Percentiles rank a stretch among this genome's conserved stretches.
Conservation (phyloP, 1,140 invertebrate genomes). For the Holcopasites calliopsidis region DNA sequence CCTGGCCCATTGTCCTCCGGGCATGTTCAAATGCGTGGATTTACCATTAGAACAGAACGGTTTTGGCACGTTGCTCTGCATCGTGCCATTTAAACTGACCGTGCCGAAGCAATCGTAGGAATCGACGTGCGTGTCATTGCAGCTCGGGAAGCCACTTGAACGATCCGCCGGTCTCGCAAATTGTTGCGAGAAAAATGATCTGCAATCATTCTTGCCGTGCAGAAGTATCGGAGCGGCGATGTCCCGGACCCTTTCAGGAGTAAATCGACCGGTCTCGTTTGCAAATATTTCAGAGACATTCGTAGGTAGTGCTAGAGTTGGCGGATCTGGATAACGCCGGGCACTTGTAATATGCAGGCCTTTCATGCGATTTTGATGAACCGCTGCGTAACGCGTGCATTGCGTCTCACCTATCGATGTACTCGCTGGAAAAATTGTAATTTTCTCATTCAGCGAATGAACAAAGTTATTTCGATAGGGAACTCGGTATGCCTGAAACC, state of each 20-base stretch:
- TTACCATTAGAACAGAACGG: constrained; percentile 83
- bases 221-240: constrained; percentile 81
- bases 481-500: no score
- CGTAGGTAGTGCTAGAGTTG: constrained; percentile 73
- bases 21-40: constrained; percentile 85
- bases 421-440: constrained; percentile 22
- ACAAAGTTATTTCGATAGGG: background rate
- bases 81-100: constrained; percentile 84
- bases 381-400: background rate
- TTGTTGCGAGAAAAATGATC: background rate
- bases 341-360: constrained; percentile 61
- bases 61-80: constrained; percentile 87
- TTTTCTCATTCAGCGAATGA: background rate
- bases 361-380: constrained; percentile 31
- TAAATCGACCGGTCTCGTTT: constrained; percentile 82
- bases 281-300: constrained; percentile 76
- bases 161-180: background rate
- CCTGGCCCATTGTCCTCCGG: constrained; percentile 85
- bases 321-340: constrained; percentile 68
- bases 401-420: constrained; percentile 25
- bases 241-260: constrained; percentile 82
- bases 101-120: constrained; percentile 86
- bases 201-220: constrained; percentile 61
- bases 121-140: constrained; percentile 81
- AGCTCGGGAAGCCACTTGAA: background rate